Evolutionary conservation across 2,113 vertebrate species (phyloP).

Genomic region (Agelaius tricolor): DNA sequence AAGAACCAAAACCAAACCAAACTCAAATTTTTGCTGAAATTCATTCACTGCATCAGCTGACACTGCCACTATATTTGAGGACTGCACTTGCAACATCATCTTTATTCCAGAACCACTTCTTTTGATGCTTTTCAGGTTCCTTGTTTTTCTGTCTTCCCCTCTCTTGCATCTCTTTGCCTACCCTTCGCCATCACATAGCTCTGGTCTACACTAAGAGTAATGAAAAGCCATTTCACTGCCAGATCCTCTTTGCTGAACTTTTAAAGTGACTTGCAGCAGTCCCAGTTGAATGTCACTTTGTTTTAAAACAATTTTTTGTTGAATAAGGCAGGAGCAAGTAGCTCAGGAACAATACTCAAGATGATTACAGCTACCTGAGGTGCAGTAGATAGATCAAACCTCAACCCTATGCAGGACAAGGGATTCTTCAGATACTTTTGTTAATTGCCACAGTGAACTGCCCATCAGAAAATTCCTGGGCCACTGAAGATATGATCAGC

Average conservation of each 20-base stretch:
- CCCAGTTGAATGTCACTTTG: not conserved
- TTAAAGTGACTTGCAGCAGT: not conserved
- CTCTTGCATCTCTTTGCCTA: not conserved
- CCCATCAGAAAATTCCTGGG: not conserved
- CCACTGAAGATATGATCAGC: not conserved
- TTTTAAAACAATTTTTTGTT: not conserved
- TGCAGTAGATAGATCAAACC: not conserved
- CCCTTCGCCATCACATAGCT: not conserved
- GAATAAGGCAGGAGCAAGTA: not conserved
- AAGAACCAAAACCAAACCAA: not conserved
- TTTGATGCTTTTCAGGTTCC: not conserved
- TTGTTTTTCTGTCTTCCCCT: not conserved
- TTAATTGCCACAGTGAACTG: not conserved
- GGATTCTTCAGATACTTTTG: not conserved
- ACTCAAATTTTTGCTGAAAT: not conserved
- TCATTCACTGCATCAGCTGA: constrained; percentile 5
- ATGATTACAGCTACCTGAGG: not conserved
- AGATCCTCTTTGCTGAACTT: not conserved
- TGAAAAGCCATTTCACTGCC: not conserved
- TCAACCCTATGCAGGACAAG: not conserved
- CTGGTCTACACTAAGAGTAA: not conserved
- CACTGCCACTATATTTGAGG: not conserved
- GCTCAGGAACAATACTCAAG: not conserved
- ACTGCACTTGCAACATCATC: not conserved
- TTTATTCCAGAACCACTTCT: not conserved